Evolutionary conservation across 2,113 vertebrate genomes (phyloP).

Genomic region (Synchiropus splendidus): DNA sequence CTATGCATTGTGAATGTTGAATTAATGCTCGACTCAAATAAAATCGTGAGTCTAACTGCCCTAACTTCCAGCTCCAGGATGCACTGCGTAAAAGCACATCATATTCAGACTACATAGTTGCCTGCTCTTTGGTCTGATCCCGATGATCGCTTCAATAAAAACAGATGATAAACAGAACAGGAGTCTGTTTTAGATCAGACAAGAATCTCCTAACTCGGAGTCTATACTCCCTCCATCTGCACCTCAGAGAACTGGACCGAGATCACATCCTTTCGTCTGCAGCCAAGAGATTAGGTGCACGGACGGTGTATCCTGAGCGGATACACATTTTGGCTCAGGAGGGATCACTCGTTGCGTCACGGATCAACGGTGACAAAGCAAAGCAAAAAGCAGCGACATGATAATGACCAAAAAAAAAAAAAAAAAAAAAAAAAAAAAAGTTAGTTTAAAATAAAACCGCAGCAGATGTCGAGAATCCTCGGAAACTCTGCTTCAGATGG

Average conservation of each 20-base stretch:
- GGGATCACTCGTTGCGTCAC: constrained; percentile 43
- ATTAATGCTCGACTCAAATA: too few species aligned
- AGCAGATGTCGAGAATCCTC: too few species aligned
- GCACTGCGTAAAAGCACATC: too few species aligned
- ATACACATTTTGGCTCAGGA: constrained; percentile 41
- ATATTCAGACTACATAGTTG: too few species aligned
- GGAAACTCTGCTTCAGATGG: too few species aligned
- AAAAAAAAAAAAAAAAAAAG: constrained; percentile 35
- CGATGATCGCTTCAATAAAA: too few species aligned
- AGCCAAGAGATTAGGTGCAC: constrained; percentile 51
- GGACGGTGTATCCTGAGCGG: constrained; percentile 44
- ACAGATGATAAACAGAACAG: constrained; percentile 37
- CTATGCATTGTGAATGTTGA: too few species aligned
- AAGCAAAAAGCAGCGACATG: constrained; percentile 28
- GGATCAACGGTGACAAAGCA: constrained; percentile 51
- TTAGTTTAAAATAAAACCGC: constrained; percentile 18
- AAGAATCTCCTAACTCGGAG: constrained; percentile 18
- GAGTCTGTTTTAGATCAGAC: constrained; percentile 52
- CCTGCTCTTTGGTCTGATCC: too few species aligned
- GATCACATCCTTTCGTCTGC: constrained; percentile 39
- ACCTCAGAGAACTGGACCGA: constrained; percentile 22
- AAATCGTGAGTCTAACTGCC: too few species aligned
- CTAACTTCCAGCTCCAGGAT: too few species aligned
- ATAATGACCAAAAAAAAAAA: constrained; percentile 47
- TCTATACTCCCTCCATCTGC: constrained; percentile 17